A percentile compares a stretch with the other conserved stretches of the same genome.
Conservation (phyloP, 2,797 vertebrate species). For the Eurystomus glaucurus region DNA sequence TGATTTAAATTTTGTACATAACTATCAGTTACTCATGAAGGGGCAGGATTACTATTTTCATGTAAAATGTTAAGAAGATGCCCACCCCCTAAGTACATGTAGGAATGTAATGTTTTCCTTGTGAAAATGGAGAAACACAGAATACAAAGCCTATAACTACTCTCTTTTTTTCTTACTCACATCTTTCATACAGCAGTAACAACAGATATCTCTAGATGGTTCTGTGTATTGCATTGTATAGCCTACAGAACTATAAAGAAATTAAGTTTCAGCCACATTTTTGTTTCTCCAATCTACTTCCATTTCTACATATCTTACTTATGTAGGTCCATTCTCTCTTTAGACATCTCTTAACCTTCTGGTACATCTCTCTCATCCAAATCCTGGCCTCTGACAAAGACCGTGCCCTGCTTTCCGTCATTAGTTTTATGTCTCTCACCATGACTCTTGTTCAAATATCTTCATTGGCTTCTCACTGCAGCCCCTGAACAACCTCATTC, state of each 20-base stretch:
- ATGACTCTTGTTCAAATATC: not conserved
- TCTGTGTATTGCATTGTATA: not conserved
- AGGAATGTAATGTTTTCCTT: not conserved
- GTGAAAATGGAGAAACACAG: not conserved
- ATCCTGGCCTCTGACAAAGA: not conserved
- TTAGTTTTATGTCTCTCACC: accelerated
- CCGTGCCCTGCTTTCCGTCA: not conserved
- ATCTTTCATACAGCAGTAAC: not conserved
- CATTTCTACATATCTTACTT: not conserved
- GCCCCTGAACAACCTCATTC: accelerated
- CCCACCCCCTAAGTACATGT: not conserved
- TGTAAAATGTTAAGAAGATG: not conserved
- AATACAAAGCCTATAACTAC: not conserved
- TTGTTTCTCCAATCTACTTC: not conserved
- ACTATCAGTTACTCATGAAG: not conserved
- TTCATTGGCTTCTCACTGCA: not conserved
- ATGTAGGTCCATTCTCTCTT: not conserved
- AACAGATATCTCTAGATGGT: not conserved
- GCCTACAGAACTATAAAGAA: not conserved
- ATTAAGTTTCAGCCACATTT: not conserved
- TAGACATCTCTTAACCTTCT: not conserved
- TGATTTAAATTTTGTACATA: not conserved
- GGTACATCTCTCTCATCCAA: not conserved
- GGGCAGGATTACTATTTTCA: not conserved
- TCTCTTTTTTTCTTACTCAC: not conserved